Evolutionary conservation across 2,888 invertebrate genomes (phyloP).

Genomic region (Tetheella fluctuosa): DNA sequence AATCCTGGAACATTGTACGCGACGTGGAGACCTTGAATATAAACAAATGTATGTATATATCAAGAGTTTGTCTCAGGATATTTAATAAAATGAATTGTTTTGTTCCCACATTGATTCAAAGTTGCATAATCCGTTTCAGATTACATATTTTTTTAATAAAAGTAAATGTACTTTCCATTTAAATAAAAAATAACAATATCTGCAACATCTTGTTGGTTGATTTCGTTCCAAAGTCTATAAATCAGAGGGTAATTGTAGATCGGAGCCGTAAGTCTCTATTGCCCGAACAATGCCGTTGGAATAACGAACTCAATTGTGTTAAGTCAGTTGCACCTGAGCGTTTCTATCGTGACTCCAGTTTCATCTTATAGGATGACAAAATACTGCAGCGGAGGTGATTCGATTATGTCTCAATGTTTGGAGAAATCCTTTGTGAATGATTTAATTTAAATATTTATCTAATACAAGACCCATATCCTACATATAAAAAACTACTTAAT

Average conservation of each 20-base stretch:
- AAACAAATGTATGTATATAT: too few relatives aligned
- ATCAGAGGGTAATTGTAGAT: conserved; percentile 58
- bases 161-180: too few relatives aligned
- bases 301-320: conserved; percentile 74
- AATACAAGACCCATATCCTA: too few relatives aligned
- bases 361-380: not conserved
- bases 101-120: not conserved
- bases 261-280: conserved; percentile 51
- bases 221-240: conserved; percentile 56
- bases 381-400: not conserved
- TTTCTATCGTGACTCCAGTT: conserved; percentile 9
- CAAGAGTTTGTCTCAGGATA: too few relatives aligned
- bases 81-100: too few relatives aligned
- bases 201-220: not conserved
- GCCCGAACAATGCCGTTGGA: conserved; percentile 59
- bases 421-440: too few relatives aligned
- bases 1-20: not conserved
- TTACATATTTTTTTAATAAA: too few relatives aligned
- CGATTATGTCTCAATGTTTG: not conserved
- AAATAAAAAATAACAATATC: not conserved
- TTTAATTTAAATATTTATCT: too few relatives aligned
- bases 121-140: not conserved
- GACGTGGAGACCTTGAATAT: not conserved
- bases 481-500: too few relatives aligned
- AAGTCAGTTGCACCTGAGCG: conserved; percentile 55